phyloP scores from a whole-genome alignment of 2,113 vertebrate genomes.

The mouse (Mus musculus) region GRCm39 chr1:183451001-183451500 shows the following conservation, averaged over 20 bases:
- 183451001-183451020: not conserved
- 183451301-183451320: not conserved
- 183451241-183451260: not conserved
- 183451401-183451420: not conserved
- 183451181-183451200: not conserved
- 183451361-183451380: not conserved
- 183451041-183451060: not conserved
- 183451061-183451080: not conserved
- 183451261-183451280: not conserved
- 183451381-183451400: not conserved
- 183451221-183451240: not conserved
- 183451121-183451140: not conserved
- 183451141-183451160: not conserved
- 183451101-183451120: not conserved
- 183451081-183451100: not conserved
- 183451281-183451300: not conserved
- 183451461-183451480: not conserved
- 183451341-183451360: not conserved
- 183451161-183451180: too few relatives aligned
- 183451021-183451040: not conserved
- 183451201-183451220: not conserved
- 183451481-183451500: not conserved
- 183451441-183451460: not conserved
- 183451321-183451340: not conserved
- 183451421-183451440: not conserved